Evolutionary conservation across 2,797 vertebrate genomes (phyloP), one percentile per base, ranked within the genome.

Genomic region (Sylvilagus floridanus): DNA sequence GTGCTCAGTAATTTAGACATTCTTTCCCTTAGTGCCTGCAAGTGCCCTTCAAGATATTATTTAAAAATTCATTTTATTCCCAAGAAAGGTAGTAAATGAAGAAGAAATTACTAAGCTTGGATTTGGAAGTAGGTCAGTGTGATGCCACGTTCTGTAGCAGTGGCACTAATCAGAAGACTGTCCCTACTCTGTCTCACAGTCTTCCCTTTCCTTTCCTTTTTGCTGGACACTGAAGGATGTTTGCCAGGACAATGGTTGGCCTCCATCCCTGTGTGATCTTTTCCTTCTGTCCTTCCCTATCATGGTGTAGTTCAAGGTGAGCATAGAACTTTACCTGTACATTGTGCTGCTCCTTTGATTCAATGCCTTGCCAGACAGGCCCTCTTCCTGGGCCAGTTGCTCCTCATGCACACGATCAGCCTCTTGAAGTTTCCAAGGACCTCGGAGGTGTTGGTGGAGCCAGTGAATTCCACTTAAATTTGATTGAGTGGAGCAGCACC

Each of bases 21-120:
- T 69, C 54, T 77, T 85, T 65, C 47, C 35, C 75, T 88, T 71
- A 63, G 35, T 91, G 28, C 37, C 84, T 63, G 63, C 42, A 94
- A 93, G 28, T 69, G 30, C 13, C 42, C 77, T 95, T n/a, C 60
- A 88, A 93, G 35, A 89, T 75, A 35, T 37, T 37, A 37, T 77
- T 69, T 83, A 52, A 83, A 85, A 30, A 52, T 78, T 82, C 65
- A 63, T 85, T 83, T 78, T 88, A 82, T 86, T 85, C 54, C 42
- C 26, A 84, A 91, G 90, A 60, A 96, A 93, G 93, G 14, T 28
- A 50, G 21, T 71, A 47, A 90, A 78, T 76, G 78, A 93, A 32
- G 82, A 73, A 65, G 72, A 62, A 86, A 69, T 89, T 79, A 91
- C 65, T 77, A 57, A 79, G 90, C 17, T 68, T 85, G 26, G 21